A percentile compares a stretch with the other conserved stretches of the same genome.
Evolutionary conservation across 2,797 vertebrate genomes (phyloP).

Genomic region (Rhynchotus rufescens): DNA sequence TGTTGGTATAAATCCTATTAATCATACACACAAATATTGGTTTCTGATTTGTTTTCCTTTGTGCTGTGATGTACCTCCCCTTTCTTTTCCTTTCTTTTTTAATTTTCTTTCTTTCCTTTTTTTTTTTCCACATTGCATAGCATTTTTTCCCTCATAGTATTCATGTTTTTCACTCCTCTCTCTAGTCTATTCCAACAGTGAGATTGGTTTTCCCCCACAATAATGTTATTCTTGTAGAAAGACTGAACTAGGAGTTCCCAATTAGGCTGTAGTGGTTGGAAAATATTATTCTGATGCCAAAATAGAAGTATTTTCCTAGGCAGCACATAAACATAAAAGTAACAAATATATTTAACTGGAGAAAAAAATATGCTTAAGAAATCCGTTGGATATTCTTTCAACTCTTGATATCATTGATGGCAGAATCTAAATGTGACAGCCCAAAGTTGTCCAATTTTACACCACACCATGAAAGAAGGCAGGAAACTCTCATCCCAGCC

Average conservation of each 20-base stretch:
- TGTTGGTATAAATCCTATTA: background rate
- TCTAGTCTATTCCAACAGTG: background rate
- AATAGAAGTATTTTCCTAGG: conserved; percentile 56
- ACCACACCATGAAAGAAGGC: background rate
- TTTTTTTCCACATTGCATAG: background rate
- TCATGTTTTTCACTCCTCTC: background rate
- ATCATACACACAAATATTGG: background rate
- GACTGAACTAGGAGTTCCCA: conserved; percentile 46
- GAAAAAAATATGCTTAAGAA: conserved; percentile 43
- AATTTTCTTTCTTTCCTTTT: background rate
- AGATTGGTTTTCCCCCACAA: background rate
- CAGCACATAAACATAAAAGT: conserved; percentile 43
- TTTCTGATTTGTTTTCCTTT: background rate
- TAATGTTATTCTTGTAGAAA: background rate
- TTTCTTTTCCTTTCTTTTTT: background rate
- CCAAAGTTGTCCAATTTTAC: background rate
- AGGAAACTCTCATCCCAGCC: background rate
- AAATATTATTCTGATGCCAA: conserved; percentile 56
- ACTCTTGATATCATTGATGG: conserved; percentile 20
- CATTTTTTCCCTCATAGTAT: background rate
- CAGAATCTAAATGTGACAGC: conserved; percentile 31
- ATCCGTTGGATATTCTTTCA: conserved; percentile 35
- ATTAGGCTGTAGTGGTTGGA: conserved; percentile 50
- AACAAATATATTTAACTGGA: conserved; percentile 57
- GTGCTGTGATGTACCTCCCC: background rate